phyloP scores from a whole-genome alignment of 1,140 invertebrate genomes.

The Babylonia areolata region DNA sequence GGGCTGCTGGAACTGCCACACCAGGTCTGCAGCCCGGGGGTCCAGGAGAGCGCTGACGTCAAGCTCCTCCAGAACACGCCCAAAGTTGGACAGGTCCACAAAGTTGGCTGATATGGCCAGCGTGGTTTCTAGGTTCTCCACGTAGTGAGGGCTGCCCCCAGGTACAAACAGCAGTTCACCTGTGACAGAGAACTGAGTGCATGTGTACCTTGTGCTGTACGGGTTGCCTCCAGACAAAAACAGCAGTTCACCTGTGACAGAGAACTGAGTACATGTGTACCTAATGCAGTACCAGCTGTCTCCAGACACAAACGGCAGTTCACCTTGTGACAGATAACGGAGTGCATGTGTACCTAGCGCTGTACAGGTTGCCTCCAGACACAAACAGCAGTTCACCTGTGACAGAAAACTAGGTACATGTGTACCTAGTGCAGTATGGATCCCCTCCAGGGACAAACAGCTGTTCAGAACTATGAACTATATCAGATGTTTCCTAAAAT shows the following conservation, averaged over 20 bases:
- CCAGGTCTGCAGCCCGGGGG: slow-evolving; percentile 59
- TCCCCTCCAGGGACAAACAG: slow-evolving; percentile 70
- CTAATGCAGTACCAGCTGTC: slow-evolving; percentile 69
- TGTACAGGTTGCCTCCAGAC: slow-evolving; percentile 67
- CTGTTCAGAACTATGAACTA: too few species aligned
- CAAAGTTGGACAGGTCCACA: slow-evolving; percentile 68
- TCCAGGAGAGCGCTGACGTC: slow-evolving; percentile 59
- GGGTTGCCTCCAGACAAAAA: slow-evolving; percentile 70
- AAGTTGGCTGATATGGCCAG: slow-evolving; percentile 71
- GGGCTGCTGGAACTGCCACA: slow-evolving; percentile 52
- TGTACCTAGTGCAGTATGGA: too few species aligned
- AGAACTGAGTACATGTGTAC: too few species aligned
- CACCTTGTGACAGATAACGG: slow-evolving; percentile 58
- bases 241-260: slow-evolving; percentile 64
- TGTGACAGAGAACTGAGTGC: slow-evolving; percentile 48
- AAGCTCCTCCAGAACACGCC: slow-evolving; percentile 57
- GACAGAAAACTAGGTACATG: slow-evolving; percentile 37
- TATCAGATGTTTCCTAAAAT: too few species aligned
- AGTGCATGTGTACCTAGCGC: too few species aligned
- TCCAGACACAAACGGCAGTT: slow-evolving; percentile 69
- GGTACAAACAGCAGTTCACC: slow-evolving; percentile 72
- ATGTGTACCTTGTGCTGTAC: too few species aligned
- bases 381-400: slow-evolving; percentile 71
- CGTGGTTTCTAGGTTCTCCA: slow-evolving; percentile 65
- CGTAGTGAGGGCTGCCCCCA: slow-evolving; percentile 66